Percentiles rank a stretch among this genome's conserved stretches.
Evolutionary conservation across 2,888 invertebrate species (phyloP).

Genomic region (Latheticus oryzae): DNA sequence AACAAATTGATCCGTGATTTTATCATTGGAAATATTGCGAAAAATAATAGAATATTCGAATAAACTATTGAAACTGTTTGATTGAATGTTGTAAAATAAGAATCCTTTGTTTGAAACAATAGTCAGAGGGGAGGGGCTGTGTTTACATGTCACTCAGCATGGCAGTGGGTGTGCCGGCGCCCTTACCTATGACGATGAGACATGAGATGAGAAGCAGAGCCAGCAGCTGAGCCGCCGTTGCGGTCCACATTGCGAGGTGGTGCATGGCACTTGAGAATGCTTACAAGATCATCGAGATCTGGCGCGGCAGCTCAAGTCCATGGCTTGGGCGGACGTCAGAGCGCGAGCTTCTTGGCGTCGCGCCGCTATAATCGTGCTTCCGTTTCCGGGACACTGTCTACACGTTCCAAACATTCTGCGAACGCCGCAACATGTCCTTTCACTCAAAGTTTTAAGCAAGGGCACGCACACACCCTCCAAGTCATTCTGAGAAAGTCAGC

Average conservation of each 20-base stretch:
- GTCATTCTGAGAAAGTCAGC: conserved; percentile 58
- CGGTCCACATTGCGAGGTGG: conserved; percentile 56
- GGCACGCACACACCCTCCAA: conserved; percentile 58
- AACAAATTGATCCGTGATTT: background rate
- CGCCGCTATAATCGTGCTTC: conserved; percentile 43
- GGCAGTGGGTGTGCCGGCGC: conserved; percentile 63
- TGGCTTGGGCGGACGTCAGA: conserved; percentile 56
- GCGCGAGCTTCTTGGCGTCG: conserved; percentile 45
- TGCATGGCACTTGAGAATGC: conserved; percentile 55
- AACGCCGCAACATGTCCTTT: conserved; percentile 52
- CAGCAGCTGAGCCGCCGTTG: conserved; percentile 57
- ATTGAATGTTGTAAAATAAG: conserved; percentile 12
- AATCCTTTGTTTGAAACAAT: conserved; percentile 57
- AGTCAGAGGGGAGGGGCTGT: conserved; percentile 64
- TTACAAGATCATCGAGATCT: conserved; percentile 61
- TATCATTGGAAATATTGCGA: no score
- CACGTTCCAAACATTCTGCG: conserved; percentile 56
- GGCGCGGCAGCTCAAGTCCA: conserved; percentile 60
- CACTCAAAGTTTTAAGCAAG: conserved; percentile 44
- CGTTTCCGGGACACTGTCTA: conserved; percentile 45
- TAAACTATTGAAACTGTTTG: no score
- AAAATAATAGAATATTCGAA: no score
- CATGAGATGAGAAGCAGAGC: conserved; percentile 60
- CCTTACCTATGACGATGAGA: conserved; percentile 63
- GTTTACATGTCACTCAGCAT: conserved; percentile 64